Conservation (phyloP, 2,113 vertebrate genomes). For the Scolopax mira region DNA sequence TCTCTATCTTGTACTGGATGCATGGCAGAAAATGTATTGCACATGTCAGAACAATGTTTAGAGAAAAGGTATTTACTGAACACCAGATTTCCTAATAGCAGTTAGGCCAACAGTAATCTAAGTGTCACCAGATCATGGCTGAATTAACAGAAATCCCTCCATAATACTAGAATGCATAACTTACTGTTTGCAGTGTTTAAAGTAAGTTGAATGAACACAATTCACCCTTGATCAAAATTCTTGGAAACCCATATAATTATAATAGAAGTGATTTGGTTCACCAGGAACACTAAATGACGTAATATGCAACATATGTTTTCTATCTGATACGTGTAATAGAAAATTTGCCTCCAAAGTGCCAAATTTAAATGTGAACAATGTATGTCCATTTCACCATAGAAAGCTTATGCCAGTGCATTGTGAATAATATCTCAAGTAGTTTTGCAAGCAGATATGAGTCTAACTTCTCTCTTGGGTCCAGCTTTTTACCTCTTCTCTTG, state of each 20-base stretch:
- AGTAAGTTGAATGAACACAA: neutral
- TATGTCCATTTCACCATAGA: neutral
- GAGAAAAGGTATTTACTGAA: neutral
- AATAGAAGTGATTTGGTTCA: neutral
- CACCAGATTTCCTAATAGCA: neutral
- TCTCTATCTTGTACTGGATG: neutral
- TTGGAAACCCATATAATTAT: neutral
- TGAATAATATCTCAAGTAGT: neutral
- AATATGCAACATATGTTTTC: neutral
- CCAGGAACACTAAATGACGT: neutral
- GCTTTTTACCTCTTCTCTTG: neutral
- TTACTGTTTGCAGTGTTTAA: neutral
- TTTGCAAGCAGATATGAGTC: neutral
- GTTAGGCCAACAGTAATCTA: neutral
- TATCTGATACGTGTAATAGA: neutral
- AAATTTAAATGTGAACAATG: neutral
- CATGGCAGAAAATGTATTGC: neutral
- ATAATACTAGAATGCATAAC: neutral
- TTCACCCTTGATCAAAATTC: neutral
- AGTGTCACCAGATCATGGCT: neutral
- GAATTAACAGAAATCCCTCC: neutral
- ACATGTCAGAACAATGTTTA: neutral
- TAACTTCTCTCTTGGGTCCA: neutral
- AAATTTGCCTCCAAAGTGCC: neutral
- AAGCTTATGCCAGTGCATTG: neutral